Conservation (phyloP, 2,797 vertebrate genomes). For the Pangasius mekongensis region DNA sequence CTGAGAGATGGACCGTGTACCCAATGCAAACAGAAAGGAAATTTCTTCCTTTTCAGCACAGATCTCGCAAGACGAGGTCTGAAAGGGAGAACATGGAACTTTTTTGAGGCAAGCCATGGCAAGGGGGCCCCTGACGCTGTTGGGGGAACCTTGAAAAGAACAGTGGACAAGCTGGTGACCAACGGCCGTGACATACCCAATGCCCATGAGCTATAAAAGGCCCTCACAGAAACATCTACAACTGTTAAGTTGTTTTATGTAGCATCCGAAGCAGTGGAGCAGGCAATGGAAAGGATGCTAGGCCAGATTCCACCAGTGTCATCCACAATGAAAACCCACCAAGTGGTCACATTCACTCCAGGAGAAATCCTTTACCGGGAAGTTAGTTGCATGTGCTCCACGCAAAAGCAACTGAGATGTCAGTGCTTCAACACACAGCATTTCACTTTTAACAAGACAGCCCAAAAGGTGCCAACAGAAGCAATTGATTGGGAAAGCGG, state of each 20-base stretch:
- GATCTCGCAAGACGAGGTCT: neutral
- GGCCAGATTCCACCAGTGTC: slow-evolving; percentile 8
- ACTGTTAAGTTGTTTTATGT: slow-evolving; percentile 8
- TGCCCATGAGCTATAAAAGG: neutral
- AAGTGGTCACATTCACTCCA: neutral
- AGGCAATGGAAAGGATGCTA: slow-evolving; percentile 17
- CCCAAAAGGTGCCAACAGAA: too few species aligned
- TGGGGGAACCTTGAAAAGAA: neutral
- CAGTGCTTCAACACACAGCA: neutral
- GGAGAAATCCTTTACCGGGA: slow-evolving; percentile 28
- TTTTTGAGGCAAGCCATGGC: neutral
- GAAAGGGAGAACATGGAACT: neutral
- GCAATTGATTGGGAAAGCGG: slow-evolving; percentile 6
- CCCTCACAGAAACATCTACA: slow-evolving; percentile 2
- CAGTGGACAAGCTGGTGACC: slow-evolving; percentile 15
- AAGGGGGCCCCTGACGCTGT: too few species aligned
- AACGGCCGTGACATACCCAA: neutral
- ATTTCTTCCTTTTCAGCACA: too few species aligned
- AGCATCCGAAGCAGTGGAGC: neutral
- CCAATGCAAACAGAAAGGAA: too few species aligned
- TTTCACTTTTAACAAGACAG: too few species aligned
- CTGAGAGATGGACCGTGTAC: too few species aligned
- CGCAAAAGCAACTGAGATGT: slow-evolving; percentile 23
- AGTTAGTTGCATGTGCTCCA: slow-evolving; percentile 30
- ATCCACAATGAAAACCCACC: slow-evolving; percentile 14